Conservation (phyloP, 2,113 vertebrate species). For the human (Homo sapiens) region GRCh38 chr22:48350501-48351000, state of each 20-base stretch:
- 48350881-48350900: rapidly evolving
- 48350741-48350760: rapidly evolving
- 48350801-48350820: not conserved
- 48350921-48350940: rapidly evolving
- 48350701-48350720: rapidly evolving
- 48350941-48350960: rapidly evolving
- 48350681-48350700: rapidly evolving
- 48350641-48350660: too few species aligned
- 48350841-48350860: not conserved
- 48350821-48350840: too few species aligned
- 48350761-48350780: not conserved
- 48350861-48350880: rapidly evolving
- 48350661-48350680: rapidly evolving
- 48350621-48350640: rapidly evolving
- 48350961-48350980: rapidly evolving
- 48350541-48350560: not conserved
- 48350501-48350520: not conserved
- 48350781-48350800: not conserved
- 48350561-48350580: not conserved
- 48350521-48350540: constrained; percentile 65
- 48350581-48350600: not conserved
- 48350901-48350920: rapidly evolving
- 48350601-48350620: not conserved
- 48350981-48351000: rapidly evolving
- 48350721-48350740: not conserved